Evolutionary conservation across 2,113 vertebrate genomes (phyloP), one percentile per base, ranked within the genome.

Genomic region (Aphelocoma coerulescens): DNA sequence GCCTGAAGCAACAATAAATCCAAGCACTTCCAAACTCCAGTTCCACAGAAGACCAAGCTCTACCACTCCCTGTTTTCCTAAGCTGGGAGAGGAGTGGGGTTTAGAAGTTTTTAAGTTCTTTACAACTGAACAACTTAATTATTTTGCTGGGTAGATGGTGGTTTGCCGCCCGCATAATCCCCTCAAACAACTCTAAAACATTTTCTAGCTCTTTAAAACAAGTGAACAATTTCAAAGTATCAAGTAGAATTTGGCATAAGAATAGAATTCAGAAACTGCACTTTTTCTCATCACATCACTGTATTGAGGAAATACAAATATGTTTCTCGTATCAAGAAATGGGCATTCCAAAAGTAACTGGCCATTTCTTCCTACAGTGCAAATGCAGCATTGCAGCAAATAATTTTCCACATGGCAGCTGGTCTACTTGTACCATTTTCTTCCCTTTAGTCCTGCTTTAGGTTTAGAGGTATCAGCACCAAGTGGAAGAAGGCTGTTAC

Each of bases 31-130:
- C 0, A 0, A 89, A 52, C 13, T 49, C 30, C 28, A 51, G 28
- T 35, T 79, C 39, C 48, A 54, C 10, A 80, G 48, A 76, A 89
- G 23, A 44, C 22, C 13, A 79, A 73, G 61, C 21, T 77, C 80
- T 51, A 72, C 7, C 11, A 59, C 44, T 16, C 17, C 11, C 24
- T 43, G 61, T 76, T 77, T 67, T n/a, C 37, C 39, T 61, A 41
- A 54, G 11, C 6, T 46, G 16, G 19, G n/a, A n/a, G 6, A 3
- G 7, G 3, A 33, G 33, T 0, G 6, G 28, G 28, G 6, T 61
- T 67, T 61, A 41, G 21, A 49, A 43, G 19, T 12, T 26, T 51
- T 63, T 26, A 33, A 62, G 15, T 35, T 90, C 20, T 74, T 88
- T 78, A 51, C 17, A 71, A 37, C 43, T 37, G 37, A 65, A 69